These are phyloP conservation scores for Trichogramma evanescens DNA, from an alignment of 2,888 invertebrate genomes.

Conservation along the genomic window DNA sequence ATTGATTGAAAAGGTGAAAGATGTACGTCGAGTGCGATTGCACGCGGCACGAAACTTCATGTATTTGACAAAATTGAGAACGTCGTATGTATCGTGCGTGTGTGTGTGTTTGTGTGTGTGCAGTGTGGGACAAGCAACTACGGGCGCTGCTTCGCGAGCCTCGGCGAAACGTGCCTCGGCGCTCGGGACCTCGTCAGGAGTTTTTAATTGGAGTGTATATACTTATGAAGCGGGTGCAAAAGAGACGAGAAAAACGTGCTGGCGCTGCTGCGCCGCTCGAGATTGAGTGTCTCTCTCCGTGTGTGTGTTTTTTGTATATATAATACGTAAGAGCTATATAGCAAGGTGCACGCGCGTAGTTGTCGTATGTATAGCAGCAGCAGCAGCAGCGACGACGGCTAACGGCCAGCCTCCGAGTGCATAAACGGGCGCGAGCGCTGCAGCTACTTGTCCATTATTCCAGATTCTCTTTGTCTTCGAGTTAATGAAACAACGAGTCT, in stretches of 20 bases:
- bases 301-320: too few relatives aligned
- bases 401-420: slow-evolving; percentile 26
- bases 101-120: slow-evolving; percentile 20
- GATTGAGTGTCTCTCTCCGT: not conserved
- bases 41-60: not conserved
- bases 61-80: not conserved
- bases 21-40: slow-evolving; percentile 9
- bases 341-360: slow-evolving; percentile 16
- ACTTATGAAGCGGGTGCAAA: not conserved
- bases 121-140: not conserved
- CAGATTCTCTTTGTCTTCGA: slow-evolving; percentile 46
- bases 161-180: slow-evolving; percentile 32
- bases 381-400: not conserved
- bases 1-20: slow-evolving; percentile 19
- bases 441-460: slow-evolving; percentile 47
- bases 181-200: slow-evolving; percentile 32
- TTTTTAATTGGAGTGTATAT: slow-evolving; percentile 44
- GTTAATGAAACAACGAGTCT: slow-evolving; percentile 48
- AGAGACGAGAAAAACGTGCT: slow-evolving; percentile 1
- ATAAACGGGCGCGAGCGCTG: slow-evolving; percentile 37
- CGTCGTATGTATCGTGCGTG: slow-evolving; percentile 24
- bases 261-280: not conserved
- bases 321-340: not conserved
- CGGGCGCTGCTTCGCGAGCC: too few relatives aligned
- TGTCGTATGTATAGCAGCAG: not conserved